phyloP scores from a whole-genome alignment of 30 jellyfish, hydroid and myxozoan genomes.

The Aurelia aurita complex sp. Pacific region DNA sequence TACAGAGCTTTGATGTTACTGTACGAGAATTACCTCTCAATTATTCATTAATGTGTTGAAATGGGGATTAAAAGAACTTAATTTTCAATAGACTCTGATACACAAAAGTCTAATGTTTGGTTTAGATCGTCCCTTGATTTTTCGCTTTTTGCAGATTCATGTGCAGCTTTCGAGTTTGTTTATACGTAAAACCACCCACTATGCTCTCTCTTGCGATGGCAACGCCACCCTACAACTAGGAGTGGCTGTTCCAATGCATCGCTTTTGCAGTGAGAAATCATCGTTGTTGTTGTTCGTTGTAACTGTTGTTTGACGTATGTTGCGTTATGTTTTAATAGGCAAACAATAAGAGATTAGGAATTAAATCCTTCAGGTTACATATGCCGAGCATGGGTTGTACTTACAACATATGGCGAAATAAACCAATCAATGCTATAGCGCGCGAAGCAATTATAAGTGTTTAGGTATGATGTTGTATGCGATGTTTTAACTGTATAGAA shows the following conservation, averaged over 20 bases:
- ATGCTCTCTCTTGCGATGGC: constrained; percentile 29
- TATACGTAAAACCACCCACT: not conserved
- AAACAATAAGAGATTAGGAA: constrained; percentile 8
- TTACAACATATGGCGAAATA: no score
- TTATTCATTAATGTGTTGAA: constrained; percentile 47
- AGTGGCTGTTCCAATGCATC: constrained; percentile 11
- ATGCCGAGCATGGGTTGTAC: no score
- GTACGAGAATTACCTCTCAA: constrained; percentile 26
- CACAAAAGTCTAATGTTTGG: constrained; percentile 47
- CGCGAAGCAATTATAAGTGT: no score
- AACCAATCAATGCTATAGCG: no score
- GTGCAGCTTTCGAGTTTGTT: constrained; percentile 19
- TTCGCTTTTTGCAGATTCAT: constrained; percentile 6
- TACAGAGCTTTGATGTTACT: constrained; percentile 36
- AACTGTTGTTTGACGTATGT: constrained; percentile 18
- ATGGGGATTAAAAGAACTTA: constrained; percentile 42
- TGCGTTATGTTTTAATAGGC: constrained; percentile 10
- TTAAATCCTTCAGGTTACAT: not conserved
- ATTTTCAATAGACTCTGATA: constrained; percentile 52
- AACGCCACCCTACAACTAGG: constrained; percentile 14
- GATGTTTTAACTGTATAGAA: no score
- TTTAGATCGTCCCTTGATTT: constrained; percentile 37
- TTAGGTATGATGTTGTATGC: no score
- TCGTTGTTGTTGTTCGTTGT: constrained; percentile 34
- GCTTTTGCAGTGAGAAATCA: constrained; percentile 9